Evolutionary conservation across 2,113 vertebrate genomes (phyloP).

Genomic region (Choloepus hoffmanni): DNA sequence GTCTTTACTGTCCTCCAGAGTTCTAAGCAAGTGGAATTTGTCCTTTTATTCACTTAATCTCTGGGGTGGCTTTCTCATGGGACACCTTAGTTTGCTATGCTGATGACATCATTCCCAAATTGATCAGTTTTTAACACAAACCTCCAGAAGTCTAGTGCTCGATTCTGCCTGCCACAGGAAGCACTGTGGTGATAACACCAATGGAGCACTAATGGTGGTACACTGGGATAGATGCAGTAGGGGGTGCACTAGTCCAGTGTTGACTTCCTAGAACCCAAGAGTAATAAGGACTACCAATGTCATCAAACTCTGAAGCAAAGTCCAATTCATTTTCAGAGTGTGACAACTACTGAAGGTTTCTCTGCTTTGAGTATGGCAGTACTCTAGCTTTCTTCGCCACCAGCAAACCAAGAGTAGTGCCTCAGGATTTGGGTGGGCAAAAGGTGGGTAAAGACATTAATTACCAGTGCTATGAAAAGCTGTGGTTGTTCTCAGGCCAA

Average conservation of each 20-base stretch:
- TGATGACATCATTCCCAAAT: neutral
- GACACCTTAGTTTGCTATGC: too few relatives aligned
- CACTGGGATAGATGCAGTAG: neutral
- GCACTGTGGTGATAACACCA: neutral
- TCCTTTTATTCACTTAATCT: too few relatives aligned
- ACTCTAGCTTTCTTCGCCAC: neutral
- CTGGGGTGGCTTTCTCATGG: too few relatives aligned
- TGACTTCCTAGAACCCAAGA: neutral
- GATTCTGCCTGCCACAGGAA: neutral
- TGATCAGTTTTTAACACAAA: neutral
- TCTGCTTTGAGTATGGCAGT: neutral
- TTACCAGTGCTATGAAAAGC: too few relatives aligned
- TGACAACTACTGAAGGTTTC: neutral
- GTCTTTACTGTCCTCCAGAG: too few relatives aligned
- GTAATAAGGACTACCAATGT: too few relatives aligned
- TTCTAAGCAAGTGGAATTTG: too few relatives aligned
- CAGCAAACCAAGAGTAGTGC: neutral
- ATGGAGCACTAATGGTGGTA: neutral
- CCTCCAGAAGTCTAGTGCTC: neutral
- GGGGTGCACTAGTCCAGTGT: neutral
- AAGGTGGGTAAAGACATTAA: neutral
- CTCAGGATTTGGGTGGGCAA: neutral
- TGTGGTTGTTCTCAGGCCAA: neutral
- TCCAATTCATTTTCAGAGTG: neutral
- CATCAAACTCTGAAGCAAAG: neutral